Evolutionary conservation across 92 coral and sea anemone genomes (phyloP).

Genomic region (Parazoanthus swiftii): DNA sequence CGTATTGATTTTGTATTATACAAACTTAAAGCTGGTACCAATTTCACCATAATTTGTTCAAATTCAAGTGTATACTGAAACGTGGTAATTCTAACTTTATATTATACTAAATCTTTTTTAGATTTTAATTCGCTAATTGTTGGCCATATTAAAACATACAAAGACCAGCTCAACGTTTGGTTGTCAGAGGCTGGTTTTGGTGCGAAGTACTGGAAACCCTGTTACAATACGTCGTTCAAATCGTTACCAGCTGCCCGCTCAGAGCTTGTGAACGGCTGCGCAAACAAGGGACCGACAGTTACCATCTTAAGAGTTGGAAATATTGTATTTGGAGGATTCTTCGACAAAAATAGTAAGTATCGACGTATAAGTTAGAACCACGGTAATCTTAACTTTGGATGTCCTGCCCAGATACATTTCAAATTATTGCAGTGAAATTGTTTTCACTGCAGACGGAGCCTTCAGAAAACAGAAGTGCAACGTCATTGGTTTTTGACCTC

Average conservation of each 20-base stretch:
- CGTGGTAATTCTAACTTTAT: neutral
- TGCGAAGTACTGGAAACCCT: neutral
- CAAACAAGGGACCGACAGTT: neutral
- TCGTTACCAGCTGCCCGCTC: neutral
- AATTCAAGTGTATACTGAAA: too few species aligned
- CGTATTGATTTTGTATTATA: too few species aligned
- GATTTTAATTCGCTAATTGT: neutral
- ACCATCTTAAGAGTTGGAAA: conserved; percentile 9
- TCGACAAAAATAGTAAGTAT: neutral
- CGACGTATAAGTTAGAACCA: too few species aligned
- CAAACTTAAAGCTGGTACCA: too few species aligned
- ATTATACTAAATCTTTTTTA: too few species aligned
- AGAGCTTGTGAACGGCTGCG: neutral
- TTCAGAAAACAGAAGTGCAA: too few species aligned
- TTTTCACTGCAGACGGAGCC: too few species aligned
- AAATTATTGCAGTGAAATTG: too few species aligned
- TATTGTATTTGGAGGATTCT: conserved; percentile 13
- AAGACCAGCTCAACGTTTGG: neutral
- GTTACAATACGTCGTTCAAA: neutral
- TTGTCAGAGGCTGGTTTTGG: neutral
- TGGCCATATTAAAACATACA: neutral
- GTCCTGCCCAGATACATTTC: too few species aligned
- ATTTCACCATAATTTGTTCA: neutral
- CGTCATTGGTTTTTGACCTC: too few species aligned
- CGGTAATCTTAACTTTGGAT: too few species aligned